Evolutionary conservation across 2,888 invertebrate genomes (phyloP), one percentile per base, ranked within the genome.

Genomic region (Trachelus stipa): DNA sequence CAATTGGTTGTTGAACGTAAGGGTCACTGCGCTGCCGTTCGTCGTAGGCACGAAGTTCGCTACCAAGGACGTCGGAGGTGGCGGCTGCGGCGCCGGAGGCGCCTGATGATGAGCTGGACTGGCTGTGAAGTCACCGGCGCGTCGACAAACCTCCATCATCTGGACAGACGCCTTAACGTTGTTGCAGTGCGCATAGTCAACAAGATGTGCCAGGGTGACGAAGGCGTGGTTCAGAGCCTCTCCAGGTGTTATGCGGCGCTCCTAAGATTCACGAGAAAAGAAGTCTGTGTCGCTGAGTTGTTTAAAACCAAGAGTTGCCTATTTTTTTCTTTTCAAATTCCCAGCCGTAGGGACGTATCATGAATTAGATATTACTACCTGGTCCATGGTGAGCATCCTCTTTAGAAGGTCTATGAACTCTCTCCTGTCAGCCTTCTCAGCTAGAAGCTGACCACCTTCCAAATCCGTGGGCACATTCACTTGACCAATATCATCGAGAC

Each of bases 351-450:
- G 2, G 9, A 23, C 56, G 23, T 23, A 56, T 56, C 56, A 84
- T 86, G 87, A 87, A 89, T 82, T 91, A 91, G 91, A 91, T 92
- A 92, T 92, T 93, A 92, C 93, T 93, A 96, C 96, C 94, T 97
- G 98, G 93, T 99, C 99, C 95, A 99, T 97, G 30, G 98, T 98
- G 78, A 99, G 94, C 99, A 99, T 99, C 88, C 98, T 94, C 92
- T 99, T 99, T 76, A 99, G 93, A 87, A 99, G 94, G 92, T 99
- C 99, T 85, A 99, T 99, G 90, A 99, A 99, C 92, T 99, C 99
- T 87, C 97, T 94, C 81, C 99, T 94, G 92, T 99, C 99, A 37
- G 98, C 97, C 92, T 99, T 99, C 92, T 99, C 99, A 0, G 98
- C 98, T 89, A 99, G 92, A 83, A 99, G 93, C 91, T 99, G 99